Evolutionary conservation across 2,888 invertebrate genomes (phyloP), one percentile per base, ranked within the genome.

Genomic region (Tinea pellionella): DNA sequence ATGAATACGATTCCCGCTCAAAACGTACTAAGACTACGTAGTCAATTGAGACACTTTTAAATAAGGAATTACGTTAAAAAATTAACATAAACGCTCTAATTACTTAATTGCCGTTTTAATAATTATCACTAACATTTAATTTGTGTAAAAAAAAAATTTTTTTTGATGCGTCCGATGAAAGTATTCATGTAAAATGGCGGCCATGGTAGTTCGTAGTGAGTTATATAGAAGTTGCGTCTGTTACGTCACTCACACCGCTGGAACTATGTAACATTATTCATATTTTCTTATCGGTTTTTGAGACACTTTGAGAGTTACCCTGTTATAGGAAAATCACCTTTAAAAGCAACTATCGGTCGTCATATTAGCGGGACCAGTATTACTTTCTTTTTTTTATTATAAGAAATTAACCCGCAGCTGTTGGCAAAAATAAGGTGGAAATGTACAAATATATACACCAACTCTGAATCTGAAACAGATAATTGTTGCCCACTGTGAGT

Each of bases 161-260:
- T 51, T 51, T 11, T 13, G 9, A 13, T 2, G 51, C 51, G 18
- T 16, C 9, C 41, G 53, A 24, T 24, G n/a, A 18, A 12, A 24
- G 19, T 18, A 24, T 15, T 15, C 3, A 9, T 13, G 24, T 6
- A 80, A 86, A 86, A 86, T 86, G 86, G 83, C 82, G 77, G 62
- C 75, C 64, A 62, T 62, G 67, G 65, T 67, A 69, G 67, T 66
- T 66, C 65, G 72, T 69, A 66, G 74, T 71, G 75, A 74, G 77
- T 80, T 85, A 76, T 86, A 86, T 86, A 86, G 70, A 74, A 16
- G 71, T 72, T 67, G 70, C n/a, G 75, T 78, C 77, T 80, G 80
- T 82, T 85, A 77, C 86, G 86, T 86, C 86, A 85, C 59, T 11
- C 71, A 69, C 75, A 13, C 72, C 77, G 76, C 69, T 74, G 72